Evolutionary conservation across 2,797 vertebrate genomes (phyloP).

Genomic region (Leptoclinus maculatus): DNA sequence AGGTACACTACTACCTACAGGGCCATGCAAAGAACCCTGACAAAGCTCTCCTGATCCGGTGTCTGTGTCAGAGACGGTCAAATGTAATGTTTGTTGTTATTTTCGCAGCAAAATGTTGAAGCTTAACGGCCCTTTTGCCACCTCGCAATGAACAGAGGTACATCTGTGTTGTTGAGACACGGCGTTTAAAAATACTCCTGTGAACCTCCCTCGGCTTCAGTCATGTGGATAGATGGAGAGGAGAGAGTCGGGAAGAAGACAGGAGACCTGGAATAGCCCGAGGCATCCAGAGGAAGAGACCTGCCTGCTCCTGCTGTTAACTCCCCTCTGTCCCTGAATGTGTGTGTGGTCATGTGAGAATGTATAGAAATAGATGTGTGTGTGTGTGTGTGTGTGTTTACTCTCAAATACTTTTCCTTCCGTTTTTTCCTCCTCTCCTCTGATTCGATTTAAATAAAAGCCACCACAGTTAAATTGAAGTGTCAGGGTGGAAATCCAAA

Average conservation of each 20-base stretch:
- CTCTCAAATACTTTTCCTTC: conserved; percentile 34
- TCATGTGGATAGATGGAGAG: conserved; percentile 61
- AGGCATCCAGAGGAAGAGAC: conserved; percentile 69
- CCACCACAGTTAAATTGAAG: conserved; percentile 69
- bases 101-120: conserved; percentile 38
- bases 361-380: conserved; percentile 54
- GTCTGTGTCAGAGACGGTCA: background rate
- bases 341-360: conserved; percentile 56
- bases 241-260: conserved; percentile 62
- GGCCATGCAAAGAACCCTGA: background rate
- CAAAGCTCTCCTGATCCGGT: background rate
- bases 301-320: conserved; percentile 72
- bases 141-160: conserved; percentile 35
- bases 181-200: conserved; percentile 69
- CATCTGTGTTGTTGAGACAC: conserved; percentile 49
- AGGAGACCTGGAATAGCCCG: conserved; percentile 74
- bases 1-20: background rate
- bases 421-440: conserved; percentile 12
- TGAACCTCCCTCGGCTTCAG: conserved; percentile 68
- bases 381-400: conserved; percentile 46
- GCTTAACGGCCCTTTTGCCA: conserved; percentile 26
- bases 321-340: conserved; percentile 71
- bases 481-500: conserved; percentile 70
- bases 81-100: conserved; percentile 40
- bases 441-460: conserved; percentile 74